Percentiles rank a stretch among this genome's conserved stretches.
These are phyloP conservation scores for Chelmon rostratus DNA, from an alignment of 2,797 vertebrate genomes.

Conservation along the genomic window DNA sequence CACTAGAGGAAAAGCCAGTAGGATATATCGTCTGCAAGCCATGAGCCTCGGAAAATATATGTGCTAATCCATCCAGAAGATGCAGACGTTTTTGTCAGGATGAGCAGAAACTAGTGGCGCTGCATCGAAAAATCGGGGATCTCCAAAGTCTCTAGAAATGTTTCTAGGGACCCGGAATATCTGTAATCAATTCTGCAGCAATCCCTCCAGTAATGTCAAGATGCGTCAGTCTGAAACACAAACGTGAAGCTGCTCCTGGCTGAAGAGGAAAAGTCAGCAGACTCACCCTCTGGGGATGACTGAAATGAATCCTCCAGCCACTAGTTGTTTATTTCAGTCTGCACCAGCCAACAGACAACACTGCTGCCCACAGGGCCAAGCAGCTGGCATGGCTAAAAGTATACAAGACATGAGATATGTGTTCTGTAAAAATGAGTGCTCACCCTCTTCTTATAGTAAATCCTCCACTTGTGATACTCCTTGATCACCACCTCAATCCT, in stretches of 20 bases:
- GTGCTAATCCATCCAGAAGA: background rate
- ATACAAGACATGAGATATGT: background rate
- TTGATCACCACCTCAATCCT: slow-evolving; percentile 98
- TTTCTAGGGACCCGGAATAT: background rate
- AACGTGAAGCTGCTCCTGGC: background rate
- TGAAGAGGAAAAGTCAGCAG: background rate
- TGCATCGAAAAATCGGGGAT: background rate
- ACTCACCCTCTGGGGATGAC: background rate
- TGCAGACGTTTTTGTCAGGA: background rate
- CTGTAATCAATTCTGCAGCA: background rate
- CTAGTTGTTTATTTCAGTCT: background rate
- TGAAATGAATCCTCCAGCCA: background rate
- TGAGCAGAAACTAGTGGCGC: background rate
- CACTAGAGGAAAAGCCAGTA: background rate
- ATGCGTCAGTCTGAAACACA: background rate
- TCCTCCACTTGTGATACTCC: slow-evolving; percentile 99
- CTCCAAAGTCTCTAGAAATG: background rate
- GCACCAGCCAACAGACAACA: background rate
- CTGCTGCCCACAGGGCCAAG: too few species aligned
- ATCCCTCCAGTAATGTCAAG: background rate
- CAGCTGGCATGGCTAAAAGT: too few species aligned
- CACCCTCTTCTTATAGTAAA: slow-evolving; percentile 98
- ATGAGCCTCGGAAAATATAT: background rate
- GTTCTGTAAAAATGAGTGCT: slow-evolving; percentile 60
- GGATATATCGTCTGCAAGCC: background rate